Base-by-base conservation (phyloP, 2,888 invertebrate genomes). In the Atrina japonica region DNA sequence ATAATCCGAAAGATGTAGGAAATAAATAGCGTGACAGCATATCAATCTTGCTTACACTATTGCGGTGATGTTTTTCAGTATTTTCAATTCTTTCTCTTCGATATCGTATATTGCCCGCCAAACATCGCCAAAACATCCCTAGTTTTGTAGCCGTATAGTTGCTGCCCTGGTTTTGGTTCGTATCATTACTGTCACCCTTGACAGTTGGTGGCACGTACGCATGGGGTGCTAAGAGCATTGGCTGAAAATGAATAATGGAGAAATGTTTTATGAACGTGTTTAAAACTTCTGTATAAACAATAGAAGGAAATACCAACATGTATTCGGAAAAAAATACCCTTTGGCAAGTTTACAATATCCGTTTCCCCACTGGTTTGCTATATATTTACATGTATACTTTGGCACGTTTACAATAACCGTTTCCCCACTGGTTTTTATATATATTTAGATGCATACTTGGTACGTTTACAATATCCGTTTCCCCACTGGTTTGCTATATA, bases 1-100 rank as follows among this genome's bases (percentile, higher is more conserved):
- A 94, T 0, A 96, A 89, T 0, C 94, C 94, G 88, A 97, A 97
- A 0, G 96, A 95, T n/a, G 95, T 93, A 1, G 96, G 96, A 87
- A 96, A 96, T 29, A 95, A 93, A 49, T 95, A 92, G 52, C 96
- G 91, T 0, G 97, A 95, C 0, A 95, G 94, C 81, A 94, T 93
- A 91, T 96, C 96, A 76, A 96, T 95, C 91, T 94, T 94, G 74
- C 95, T 95, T 1, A 95, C 95, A 23, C 95, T 95, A 90, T 95
- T 95, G 84, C 82, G 82, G 11, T 65, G 49, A 35, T 78, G 76
- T 3, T 75, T 65, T 40, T 82, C 80, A 1, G 81, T 78, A 7
- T 68, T 65, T 45, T 74, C 63, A 18, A 76, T 66, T 27, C 77
- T 75, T 55, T 76, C 66, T 27, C 76, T 70, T 11, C 82, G 73